Conservation (phyloP, 64 coral and sea anemone species). For the Acropora yongei region DNA sequence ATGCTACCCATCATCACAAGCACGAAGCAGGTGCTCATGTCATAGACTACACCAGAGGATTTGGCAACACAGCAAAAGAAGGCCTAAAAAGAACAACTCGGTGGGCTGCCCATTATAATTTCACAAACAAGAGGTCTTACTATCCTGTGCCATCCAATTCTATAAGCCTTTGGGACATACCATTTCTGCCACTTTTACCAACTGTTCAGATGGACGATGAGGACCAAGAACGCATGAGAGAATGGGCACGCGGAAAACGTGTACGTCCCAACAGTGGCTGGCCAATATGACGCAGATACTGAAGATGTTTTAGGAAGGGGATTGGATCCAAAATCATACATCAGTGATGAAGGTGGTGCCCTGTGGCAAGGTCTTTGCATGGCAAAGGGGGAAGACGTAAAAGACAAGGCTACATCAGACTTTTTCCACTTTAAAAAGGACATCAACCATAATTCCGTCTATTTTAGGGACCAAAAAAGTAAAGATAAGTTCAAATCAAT, state of each 20-base stretch:
- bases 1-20: constrained; percentile 58
- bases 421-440: constrained; percentile 58
- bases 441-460: constrained; percentile 6
- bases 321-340: constrained; percentile 44
- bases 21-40: constrained; percentile 61
- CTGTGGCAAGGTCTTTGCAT: constrained; percentile 46
- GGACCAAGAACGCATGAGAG: too few species aligned
- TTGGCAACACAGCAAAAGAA: constrained; percentile 73
- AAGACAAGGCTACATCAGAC: constrained; percentile 48
- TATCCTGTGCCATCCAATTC: constrained; percentile 60
- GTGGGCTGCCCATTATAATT: constrained; percentile 62
- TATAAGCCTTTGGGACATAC: constrained; percentile 48
- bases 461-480: not conserved
- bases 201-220: not conserved
- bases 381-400: constrained; percentile 60
- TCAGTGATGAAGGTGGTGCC: constrained; percentile 61
- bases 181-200: constrained; percentile 51
- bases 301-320: not conserved
- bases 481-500: not conserved
- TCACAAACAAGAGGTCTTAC: constrained; percentile 68
- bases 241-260: too few species aligned
- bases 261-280: constrained; percentile 26
- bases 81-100: constrained; percentile 60
- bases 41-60: constrained; percentile 51
- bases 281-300: not conserved